These are phyloP conservation scores for Nomada flava DNA, from an alignment of 2,888 invertebrate genomes.

Conservation along the genomic window DNA sequence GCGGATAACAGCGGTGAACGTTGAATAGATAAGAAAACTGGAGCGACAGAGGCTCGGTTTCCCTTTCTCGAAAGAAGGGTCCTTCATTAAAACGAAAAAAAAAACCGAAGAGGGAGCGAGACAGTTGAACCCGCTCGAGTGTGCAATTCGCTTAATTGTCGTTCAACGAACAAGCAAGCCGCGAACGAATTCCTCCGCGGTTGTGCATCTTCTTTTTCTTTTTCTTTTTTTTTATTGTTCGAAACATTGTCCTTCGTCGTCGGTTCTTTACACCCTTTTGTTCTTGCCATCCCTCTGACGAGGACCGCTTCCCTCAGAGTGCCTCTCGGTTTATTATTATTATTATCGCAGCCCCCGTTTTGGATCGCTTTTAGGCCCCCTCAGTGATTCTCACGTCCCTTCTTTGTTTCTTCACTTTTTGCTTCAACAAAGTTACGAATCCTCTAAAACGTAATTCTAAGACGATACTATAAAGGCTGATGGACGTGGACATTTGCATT, in stretches of 20 bases:
- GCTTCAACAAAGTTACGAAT: background rate
- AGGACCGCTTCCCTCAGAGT: slow-evolving; percentile 6
- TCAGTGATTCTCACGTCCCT: background rate
- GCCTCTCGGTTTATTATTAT: slow-evolving; percentile 8
- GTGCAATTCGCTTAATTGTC: slow-evolving; percentile 70
- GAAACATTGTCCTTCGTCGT: slow-evolving; percentile 39
- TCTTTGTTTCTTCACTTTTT: background rate
- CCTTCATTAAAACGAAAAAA: slow-evolving; percentile 63
- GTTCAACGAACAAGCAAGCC: slow-evolving; percentile 64
- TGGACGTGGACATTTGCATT: no score
- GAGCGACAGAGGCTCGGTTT: slow-evolving; percentile 41
- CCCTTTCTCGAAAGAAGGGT: slow-evolving; percentile 55
- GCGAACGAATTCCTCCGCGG: slow-evolving; percentile 56
- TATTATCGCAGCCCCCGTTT: slow-evolving; percentile 3
- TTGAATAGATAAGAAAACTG: slow-evolving; percentile 66
- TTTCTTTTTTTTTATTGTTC: slow-evolving; percentile 34
- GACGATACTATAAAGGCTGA: no score
- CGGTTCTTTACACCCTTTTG: slow-evolving; percentile 15
- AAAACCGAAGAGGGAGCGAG: slow-evolving; percentile 3
- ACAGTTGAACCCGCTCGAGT: slow-evolving; percentile 54
- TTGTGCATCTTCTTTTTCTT: slow-evolving; percentile 20
- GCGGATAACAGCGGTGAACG: slow-evolving; percentile 30
- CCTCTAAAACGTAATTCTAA: no score
- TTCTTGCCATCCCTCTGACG: background rate
- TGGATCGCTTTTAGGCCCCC: background rate